Percentiles rank a stretch among this genome's conserved stretches.
Conservation (phyloP, 2,797 vertebrate species). For the Huso huso region DNA sequence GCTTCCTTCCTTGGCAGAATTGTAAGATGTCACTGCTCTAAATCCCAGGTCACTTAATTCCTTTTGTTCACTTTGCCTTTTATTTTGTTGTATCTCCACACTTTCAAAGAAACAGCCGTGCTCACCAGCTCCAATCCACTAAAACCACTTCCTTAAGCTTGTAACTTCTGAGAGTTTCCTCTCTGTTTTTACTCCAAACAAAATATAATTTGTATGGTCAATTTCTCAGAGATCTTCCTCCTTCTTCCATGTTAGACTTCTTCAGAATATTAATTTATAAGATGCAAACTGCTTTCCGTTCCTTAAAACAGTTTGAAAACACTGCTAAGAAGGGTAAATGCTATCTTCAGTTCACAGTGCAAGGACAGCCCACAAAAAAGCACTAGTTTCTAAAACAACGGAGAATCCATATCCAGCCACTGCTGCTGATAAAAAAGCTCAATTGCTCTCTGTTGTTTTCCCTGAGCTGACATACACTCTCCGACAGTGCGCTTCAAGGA, state of each 20-base stretch:
- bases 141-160: conserved; percentile 23
- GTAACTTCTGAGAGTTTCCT: conserved; percentile 34
- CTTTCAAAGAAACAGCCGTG: too few species aligned
- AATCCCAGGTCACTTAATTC: background rate
- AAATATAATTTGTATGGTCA: conserved; percentile 27
- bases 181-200: conserved; percentile 21
- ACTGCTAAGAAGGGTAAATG: conserved; percentile 18
- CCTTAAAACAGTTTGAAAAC: conserved; percentile 25
- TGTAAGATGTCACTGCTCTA: background rate
- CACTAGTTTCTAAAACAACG: conserved; percentile 27
- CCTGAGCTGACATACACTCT: conserved; percentile 69
- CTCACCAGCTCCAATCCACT: conserved; percentile 19
- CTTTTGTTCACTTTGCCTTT: background rate
- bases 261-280: conserved; percentile 16
- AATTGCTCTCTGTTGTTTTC: conserved; percentile 52
- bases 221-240: conserved; percentile 39
- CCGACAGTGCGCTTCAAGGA: conserved; percentile 57
- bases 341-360: conserved; percentile 41
- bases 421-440: conserved; percentile 62
- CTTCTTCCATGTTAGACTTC: conserved; percentile 20
- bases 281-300: background rate
- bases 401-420: conserved; percentile 44
- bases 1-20: background rate
- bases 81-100: conserved; percentile 25
- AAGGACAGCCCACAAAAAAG: conserved; percentile 48